Base-by-base conservation (phyloP, 2,113 vertebrate species). In the Nothoprocta pentlandii region DNA sequence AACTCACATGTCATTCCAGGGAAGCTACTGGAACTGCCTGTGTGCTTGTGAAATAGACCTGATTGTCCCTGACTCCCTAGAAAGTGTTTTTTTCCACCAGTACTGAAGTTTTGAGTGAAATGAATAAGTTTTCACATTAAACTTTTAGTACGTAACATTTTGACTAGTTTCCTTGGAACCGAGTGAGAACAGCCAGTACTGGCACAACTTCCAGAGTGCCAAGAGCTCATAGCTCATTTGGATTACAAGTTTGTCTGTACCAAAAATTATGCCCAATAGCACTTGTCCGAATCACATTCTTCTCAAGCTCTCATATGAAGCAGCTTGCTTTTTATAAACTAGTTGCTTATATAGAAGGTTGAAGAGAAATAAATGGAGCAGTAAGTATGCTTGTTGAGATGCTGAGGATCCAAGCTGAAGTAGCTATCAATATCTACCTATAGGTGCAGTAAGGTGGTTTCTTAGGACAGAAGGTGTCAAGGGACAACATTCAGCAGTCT, bases 351-450 rank as follows among this genome's bases (percentile, higher is more conserved):
- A 46, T 4, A n/a, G 28, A 59, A 39, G 23, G 34, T 4, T 14
- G 28, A 14, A n/a, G 53, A 63, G 15, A 74, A 79, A 42, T 53
- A 59, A 39, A 34, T 26, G 39, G 63, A 87, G 19, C 15, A 26
- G 36, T 34, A 17, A 87, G 12, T 51, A 28, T 41, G 25, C 8
- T 6, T 9, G 12, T n/a, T 53, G 47, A 15, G n/a, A 10, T 39
- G 47, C 5, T 42, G 71, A 15, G 16, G 6, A n/a, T 25, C 20
- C n/a, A 53, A 1, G 0, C 14, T n/a, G n/a, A 51, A 12, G 17
- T 44, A 56, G 8, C 32, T 46, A 25, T 30, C 3, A 20, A 36
- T 5, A 47, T 0, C 0, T 16, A 46, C 22, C 12, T 58, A 46
- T 46, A 42, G 46, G 36, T 3, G 8, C 8, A 10, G 41, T 54